Base-by-base conservation (phyloP, 2,113 vertebrate species). In the Parus major region DNA sequence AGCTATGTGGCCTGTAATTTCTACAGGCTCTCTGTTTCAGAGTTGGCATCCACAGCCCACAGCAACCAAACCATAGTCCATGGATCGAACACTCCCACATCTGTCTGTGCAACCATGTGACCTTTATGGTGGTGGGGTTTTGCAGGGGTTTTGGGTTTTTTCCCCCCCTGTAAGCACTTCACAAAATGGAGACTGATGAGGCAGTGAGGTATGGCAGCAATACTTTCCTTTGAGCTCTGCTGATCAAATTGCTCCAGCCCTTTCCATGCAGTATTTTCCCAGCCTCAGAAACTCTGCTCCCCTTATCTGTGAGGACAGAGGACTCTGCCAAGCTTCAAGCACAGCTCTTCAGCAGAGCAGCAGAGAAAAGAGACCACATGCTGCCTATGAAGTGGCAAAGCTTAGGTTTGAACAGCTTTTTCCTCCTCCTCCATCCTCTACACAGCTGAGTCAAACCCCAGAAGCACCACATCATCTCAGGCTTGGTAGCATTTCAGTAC, bases 21-120 rank as follows among this genome's bases (percentile, higher is more conserved):
- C n/a, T n/a, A n/a, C n/a, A n/a, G n/a, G n/a, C n/a, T n/a, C n/a
- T n/a, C n/a, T n/a, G n/a, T n/a, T n/a, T n/a, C n/a, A n/a, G n/a
- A n/a, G n/a, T n/a, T n/a, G n/a, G n/a, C n/a, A n/a, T n/a, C n/a
- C n/a, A n/a, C n/a, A n/a, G 22, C 24, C 42, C 49, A 42, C 3
- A 66, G 52, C 19, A 76, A 41, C 14, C 19, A 86, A n/a, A 22
- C 33, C 33, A 3, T 1, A 25, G 44, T 3, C 47, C 28, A 11
- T 5, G 31, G 33, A 36, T n/a, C 18, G 22, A 23, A 24, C 9
- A 14, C n/a, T 57, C 42, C 46, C 50, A 60, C 24, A 76, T 29
- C 16, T 49, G 23, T 5, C 49, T 77, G 20, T n/a, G 28, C 42
- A 72, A 9, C 15, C 6, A 13, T 0, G 5, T 0, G 0, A 13